Conservation (phyloP, 30 jellyfish, hydroid and myxozoan species). For the Aurelia aurita complex sp. Pacific region DNA sequence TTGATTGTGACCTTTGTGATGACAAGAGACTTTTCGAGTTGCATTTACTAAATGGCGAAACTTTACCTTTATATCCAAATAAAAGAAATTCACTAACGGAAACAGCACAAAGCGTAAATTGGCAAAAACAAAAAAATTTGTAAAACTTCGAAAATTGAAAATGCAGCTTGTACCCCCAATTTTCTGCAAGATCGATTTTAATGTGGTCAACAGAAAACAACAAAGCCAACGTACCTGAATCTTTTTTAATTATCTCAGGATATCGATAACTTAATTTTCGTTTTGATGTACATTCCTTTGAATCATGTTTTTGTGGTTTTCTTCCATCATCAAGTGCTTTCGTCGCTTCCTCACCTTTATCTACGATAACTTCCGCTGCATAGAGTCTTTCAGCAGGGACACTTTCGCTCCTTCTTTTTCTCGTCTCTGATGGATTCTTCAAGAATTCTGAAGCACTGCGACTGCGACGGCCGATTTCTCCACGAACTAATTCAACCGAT, state of each 20-base stretch:
- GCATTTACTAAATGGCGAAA: too few species aligned
- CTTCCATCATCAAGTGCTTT: background rate
- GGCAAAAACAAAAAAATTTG: too few species aligned
- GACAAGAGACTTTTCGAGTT: too few species aligned
- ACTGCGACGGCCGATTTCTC: constrained; percentile 44
- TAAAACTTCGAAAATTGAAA: too few species aligned
- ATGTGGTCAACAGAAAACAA: too few species aligned
- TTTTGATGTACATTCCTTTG: background rate
- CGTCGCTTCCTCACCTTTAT: background rate
- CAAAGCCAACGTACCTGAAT: background rate
- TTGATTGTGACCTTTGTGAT: too few species aligned
- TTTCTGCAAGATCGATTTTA: too few species aligned
- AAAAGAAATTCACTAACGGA: too few species aligned
- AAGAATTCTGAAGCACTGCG: constrained; percentile 25
- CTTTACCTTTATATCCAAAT: too few species aligned
- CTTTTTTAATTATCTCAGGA: constrained; percentile 34
- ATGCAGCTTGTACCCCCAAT: too few species aligned
- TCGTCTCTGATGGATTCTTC: background rate
- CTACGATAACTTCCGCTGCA: background rate
- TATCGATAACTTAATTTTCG: constrained; percentile 2
- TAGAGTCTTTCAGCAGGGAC: background rate
- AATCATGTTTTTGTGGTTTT: background rate
- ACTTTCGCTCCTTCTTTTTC: constrained; percentile 18
- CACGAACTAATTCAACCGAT: constrained; percentile 40
- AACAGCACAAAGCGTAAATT: too few species aligned